Base-by-base conservation (phyloP, 2,888 invertebrate genomes). In the Cyaniris semiargus region DNA sequence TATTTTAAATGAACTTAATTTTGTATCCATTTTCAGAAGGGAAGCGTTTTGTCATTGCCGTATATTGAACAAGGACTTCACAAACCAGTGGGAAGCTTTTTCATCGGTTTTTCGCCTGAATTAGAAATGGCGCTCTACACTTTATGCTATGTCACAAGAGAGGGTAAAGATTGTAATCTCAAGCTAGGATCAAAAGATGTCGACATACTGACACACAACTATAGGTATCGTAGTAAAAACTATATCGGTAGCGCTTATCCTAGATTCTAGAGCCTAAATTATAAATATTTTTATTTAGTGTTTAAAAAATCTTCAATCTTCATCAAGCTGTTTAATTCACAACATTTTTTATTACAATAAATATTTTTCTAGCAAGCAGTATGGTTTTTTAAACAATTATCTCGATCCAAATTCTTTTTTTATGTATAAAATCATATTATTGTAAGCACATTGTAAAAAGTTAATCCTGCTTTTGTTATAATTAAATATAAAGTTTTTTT, bases 101-200 rank as follows among this genome's bases (percentile, higher is more conserved):
- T 98, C 84, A 94, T 98, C 79, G 98, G 98, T 34, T 97, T 97
- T 1, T 98, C 98, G 76, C 98, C 98, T 0, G 98, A 98, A 90
- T 93, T 98, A 81, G 98, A 99, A 89, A 95, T 99, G 91, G 97
- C 98, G 0, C 88, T 98, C 3, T 98, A 98, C 87, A 97, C 98
- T 0, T 95, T 98, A 5, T 99, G 98, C 86, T 98, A 97, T 87
- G 92, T 97, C 70, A 92, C 97, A 18, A 95, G 97, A 76, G 95
- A 96, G 0, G 96, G 97, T 83, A 93, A 95, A 78, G 94, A 95
- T 6, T 98, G 98, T 83, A 96, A 96, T 0, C 94, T 98, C 15
- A 95, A 96, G 76, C 90, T 98, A 78, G 96, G 95, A 79, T 96
- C 96, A 56, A 96, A 96, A 79, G 95, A 95, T 80, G 95, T 98